Conservation (phyloP, 37 sponge, comb jelly and placozoan species). For the Theonella swinhoei region DNA sequence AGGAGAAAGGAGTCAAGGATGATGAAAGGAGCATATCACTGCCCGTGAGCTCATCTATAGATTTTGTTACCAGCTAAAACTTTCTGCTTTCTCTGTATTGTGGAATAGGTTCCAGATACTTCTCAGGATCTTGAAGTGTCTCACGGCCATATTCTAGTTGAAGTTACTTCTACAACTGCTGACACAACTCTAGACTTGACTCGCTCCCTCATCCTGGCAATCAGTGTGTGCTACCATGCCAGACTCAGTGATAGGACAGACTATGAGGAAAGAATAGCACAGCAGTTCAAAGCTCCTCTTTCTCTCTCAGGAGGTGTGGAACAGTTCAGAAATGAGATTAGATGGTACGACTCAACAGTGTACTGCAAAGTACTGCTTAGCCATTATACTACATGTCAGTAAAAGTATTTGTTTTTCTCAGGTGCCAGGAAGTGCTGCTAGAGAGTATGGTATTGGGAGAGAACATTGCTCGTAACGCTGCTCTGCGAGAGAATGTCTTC, state of each 20-base stretch:
- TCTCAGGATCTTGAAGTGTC: not conserved
- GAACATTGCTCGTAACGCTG: constrained; percentile 85
- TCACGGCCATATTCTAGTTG: not conserved
- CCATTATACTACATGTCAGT: not conserved
- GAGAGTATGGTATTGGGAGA: constrained; percentile 77
- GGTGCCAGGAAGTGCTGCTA: constrained; percentile 83
- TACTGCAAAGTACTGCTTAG: not conserved
- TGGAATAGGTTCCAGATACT: not conserved
- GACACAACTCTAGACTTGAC: constrained; percentile 13
- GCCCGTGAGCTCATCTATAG: no score
- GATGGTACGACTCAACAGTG: constrained; percentile 30
- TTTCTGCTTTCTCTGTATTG: not conserved
- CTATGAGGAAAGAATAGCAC: constrained; percentile 19
- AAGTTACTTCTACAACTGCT: not conserved
- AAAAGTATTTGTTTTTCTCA: constrained; percentile 2
- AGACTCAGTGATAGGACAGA: constrained; percentile 52
- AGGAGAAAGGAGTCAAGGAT: not conserved
- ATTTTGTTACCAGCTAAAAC: not conserved
- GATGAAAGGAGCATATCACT: not conserved
- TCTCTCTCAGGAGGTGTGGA: constrained; percentile 18
- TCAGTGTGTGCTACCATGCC: constrained; percentile 70
- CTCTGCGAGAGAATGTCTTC: constrained; percentile 93
- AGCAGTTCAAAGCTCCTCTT: constrained; percentile 24
- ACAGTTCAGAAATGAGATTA: constrained; percentile 61
- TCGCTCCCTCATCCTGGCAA: constrained; percentile 32